Evolutionary conservation across 2,888 invertebrate genomes (phyloP), one percentile per base, ranked within the genome.

Genomic region (Tholera decimalis): DNA sequence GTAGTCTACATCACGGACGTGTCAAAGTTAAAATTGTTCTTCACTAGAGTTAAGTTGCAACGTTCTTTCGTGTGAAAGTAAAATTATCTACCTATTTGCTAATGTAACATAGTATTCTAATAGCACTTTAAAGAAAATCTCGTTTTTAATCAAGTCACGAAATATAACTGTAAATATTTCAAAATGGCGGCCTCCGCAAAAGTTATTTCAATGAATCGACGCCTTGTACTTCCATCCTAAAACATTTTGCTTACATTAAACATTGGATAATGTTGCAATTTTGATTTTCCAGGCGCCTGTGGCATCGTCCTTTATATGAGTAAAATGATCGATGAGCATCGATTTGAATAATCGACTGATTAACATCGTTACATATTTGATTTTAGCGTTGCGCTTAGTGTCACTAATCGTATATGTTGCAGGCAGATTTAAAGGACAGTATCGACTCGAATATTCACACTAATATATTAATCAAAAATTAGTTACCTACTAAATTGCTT

Each of bases 231-330:
- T 89, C 85, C 85, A 85, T 85, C 88, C 87, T 90, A 90, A 88
- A 85, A 89, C 86, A 89, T 90, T 92, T 91, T 89, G 89, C 93
- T 92, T 92, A 86, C 80, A 87, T 87, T 81, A 84, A 89, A 87
- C 84, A 85, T 90, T 90, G 92, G 90, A 91, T 92, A 93, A 89
- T 90, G 92, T 92, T 91, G 91, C 89, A 77, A 79, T 56, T 62
- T 56, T 35, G 77, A 78, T 74, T 67, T 71, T 76, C 78, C 80
- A 77, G 64, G 75, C 79, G 80, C 77, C 79, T 77, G 30, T 73
- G 80, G 82, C 79, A 77, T 47, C 59, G 50, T 73, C 75, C 79
- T 73, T 80, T 76, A 69, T 78, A 82, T 82, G 67, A 71, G 49
- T 73, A 24, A 28, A 18, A 50, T 65, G 33, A 71, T 41, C 54